phyloP scores from a whole-genome alignment of 2,113 vertebrate genomes.

The Jaculus jaculus region DNA sequence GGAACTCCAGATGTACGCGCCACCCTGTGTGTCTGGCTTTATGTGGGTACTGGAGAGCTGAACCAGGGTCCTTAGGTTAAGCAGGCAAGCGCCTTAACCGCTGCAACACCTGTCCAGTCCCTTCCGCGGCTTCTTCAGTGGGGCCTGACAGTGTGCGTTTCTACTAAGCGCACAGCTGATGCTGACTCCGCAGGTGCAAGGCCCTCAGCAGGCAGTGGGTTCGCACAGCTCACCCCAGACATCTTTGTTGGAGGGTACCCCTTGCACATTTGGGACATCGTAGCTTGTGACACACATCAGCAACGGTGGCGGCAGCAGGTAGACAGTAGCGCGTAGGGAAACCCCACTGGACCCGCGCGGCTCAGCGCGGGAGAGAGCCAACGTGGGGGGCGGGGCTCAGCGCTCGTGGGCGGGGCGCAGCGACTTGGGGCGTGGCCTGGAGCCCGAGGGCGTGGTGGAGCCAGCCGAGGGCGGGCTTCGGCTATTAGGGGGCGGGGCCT shows the following conservation, averaged over 20 bases:
- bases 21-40: no score
- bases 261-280: neutral
- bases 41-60: no score
- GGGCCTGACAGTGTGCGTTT: neutral
- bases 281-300: neutral
- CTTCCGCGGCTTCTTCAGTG: neutral
- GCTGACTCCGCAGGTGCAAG: neutral
- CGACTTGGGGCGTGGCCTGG: constrained; percentile 4
- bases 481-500: constrained; percentile 47
- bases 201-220: neutral
- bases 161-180: neutral
- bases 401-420: neutral
- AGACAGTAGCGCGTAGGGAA: neutral
- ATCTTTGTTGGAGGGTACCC: neutral
- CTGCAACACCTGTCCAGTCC: no score
- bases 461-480: no score
- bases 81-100: no score
- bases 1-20: no score
- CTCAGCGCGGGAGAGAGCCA: neutral
- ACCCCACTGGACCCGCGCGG: neutral
- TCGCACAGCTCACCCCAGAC: neutral
- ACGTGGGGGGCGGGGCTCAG: constrained; percentile 44
- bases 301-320: neutral
- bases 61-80: no score
- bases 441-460: neutral